phyloP scores from a whole-genome alignment of 2,113 vertebrate species.

The Pituophis catenifer region DNA sequence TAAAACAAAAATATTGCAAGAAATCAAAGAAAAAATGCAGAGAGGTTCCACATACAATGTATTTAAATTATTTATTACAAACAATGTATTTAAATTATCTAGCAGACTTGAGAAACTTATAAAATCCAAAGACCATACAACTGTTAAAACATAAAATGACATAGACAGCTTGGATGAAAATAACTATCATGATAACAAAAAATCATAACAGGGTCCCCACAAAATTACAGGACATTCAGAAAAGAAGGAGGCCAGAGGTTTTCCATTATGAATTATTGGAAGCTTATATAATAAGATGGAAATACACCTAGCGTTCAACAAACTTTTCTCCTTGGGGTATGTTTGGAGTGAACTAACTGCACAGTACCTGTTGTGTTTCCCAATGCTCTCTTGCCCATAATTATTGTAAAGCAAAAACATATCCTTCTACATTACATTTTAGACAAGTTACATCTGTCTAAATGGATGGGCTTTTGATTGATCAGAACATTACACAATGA shows the following conservation, averaged over 20 bases:
- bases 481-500: constrained; percentile 81
- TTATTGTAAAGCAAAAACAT: constrained; percentile 66
- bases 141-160: neutral
- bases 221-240: constrained; percentile 24
- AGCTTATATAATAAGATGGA: constrained; percentile 56
- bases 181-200: neutral
- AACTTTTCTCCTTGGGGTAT: constrained; percentile 67
- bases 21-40: neutral
- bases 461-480: constrained; percentile 78
- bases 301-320: constrained; percentile 63
- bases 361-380: constrained; percentile 66
- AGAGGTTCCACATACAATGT: neutral
- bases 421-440: constrained; percentile 73
- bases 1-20: neutral
- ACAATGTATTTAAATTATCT: neutral
- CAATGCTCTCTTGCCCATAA: constrained; percentile 54
- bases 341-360: constrained; percentile 53
- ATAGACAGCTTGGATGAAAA: neutral
- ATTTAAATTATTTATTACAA: neutral
- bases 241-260: constrained; percentile 62
- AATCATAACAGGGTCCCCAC: neutral
- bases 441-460: constrained; percentile 73
- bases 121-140: neutral
- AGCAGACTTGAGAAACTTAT: neutral
- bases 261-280: constrained; percentile 63